Conservation (phyloP, 2,797 vertebrate genomes). For the Enteromius radiatus region DNA sequence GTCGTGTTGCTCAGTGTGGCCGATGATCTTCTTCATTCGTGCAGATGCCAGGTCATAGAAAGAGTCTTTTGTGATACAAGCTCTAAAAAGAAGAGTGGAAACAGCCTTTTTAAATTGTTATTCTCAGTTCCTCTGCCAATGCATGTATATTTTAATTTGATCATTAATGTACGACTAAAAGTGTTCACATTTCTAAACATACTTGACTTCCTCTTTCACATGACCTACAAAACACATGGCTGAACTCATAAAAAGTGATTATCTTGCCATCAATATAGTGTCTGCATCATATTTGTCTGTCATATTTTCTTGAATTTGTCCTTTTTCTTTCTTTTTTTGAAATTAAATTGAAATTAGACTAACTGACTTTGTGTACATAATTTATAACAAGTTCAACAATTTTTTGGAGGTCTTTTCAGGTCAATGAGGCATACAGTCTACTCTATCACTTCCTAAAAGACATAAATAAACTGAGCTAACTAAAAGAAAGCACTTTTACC, state of each 20-base stretch:
- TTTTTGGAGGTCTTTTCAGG: not conserved
- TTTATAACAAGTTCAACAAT: not conserved
- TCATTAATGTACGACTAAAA: not conserved
- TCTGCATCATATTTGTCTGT: not conserved
- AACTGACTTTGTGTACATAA: not conserved
- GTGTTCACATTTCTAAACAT: not conserved
- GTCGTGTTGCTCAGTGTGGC: conserved; percentile 48
- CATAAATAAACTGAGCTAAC: not conserved
- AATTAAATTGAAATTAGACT: no score
- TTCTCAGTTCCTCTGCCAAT: conserved; percentile 16
- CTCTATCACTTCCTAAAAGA: not conserved
- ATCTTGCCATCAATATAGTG: not conserved
- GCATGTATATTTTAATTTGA: not conserved
- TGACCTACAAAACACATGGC: not conserved
- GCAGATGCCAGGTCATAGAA: conserved; percentile 89
- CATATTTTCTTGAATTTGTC: not conserved
- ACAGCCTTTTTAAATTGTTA: not conserved
- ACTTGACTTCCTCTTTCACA: conserved; percentile 19
- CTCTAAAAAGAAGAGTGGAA: conserved; percentile 72
- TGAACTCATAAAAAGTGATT: not conserved
- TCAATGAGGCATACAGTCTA: not conserved
- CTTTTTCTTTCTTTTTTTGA: not conserved
- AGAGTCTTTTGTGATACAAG: conserved; percentile 90
- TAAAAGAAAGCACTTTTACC: not conserved
- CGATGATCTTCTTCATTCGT: conserved; percentile 86